These are phyloP conservation scores for Podarcis muralis DNA, from an alignment of 2,113 vertebrate species.

Conservation along the genomic window DNA sequence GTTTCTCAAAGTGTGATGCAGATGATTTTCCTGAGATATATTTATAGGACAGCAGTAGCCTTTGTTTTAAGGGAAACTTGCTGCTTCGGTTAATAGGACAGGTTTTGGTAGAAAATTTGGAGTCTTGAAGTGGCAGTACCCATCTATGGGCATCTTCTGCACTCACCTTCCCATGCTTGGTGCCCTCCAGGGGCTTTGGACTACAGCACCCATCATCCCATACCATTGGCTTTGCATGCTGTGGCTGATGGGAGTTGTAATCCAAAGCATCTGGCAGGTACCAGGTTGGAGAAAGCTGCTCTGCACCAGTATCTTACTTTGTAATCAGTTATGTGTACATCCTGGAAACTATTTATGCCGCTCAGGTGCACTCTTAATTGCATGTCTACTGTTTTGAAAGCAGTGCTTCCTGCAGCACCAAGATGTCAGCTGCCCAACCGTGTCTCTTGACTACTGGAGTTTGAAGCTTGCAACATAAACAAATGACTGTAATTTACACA, in stretches of 20 bases:
- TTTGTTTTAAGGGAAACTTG: background rate
- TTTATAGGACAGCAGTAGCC: background rate
- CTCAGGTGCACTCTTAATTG: background rate
- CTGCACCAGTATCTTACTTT: background rate
- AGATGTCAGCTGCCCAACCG: background rate
- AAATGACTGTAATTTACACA: background rate
- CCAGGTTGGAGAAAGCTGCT: background rate
- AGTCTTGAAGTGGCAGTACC: background rate
- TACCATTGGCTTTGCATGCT: background rate
- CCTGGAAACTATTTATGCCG: background rate
- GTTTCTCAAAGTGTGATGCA: background rate
- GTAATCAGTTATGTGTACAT: background rate
- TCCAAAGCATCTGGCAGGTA: too few relatives aligned
- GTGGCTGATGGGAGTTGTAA: too few relatives aligned
- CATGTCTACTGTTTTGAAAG: background rate
- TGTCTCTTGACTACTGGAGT: background rate
- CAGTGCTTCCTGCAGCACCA: background rate
- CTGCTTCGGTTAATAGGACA: background rate
- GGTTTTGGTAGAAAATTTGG: background rate
- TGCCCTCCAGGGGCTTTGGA: background rate
- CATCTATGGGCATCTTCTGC: background rate
- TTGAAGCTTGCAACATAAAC: background rate
- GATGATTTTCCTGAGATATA: background rate
- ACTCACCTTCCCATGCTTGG: too few relatives aligned
- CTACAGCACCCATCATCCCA: background rate